phyloP scores from a whole-genome alignment of 2,797 vertebrate genomes.

The Cuniculus paca region DNA sequence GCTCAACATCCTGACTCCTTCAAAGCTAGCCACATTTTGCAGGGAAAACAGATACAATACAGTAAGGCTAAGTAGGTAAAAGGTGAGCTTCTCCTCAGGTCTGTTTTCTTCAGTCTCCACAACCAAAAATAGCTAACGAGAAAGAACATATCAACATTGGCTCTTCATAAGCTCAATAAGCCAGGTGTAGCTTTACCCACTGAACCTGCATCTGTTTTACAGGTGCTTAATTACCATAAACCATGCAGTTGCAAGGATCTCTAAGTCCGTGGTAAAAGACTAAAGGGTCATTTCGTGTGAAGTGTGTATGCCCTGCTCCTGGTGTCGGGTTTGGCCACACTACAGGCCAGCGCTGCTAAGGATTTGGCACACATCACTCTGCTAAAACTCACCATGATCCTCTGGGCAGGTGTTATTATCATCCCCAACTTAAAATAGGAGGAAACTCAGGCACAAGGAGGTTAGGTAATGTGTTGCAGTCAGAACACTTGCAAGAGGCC shows the following conservation, averaged over 20 bases:
- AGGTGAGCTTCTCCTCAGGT: background rate
- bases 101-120: background rate
- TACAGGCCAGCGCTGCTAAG: background rate
- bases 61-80: background rate
- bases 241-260: background rate
- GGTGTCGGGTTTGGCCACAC: background rate
- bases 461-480: background rate
- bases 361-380: background rate
- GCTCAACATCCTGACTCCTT: background rate
- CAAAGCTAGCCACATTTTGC: background rate
- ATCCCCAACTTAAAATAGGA: slow-evolving; percentile 35
- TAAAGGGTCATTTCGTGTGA: background rate
- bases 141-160: background rate
- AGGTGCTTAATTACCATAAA: background rate
- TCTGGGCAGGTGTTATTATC: background rate
- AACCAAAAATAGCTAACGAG: background rate
- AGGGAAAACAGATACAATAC: background rate
- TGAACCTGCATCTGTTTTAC: background rate
- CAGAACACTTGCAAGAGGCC: slow-evolving; percentile 33
- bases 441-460: slow-evolving; percentile 32
- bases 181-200: background rate
- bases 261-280: background rate
- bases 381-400: background rate
- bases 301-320: background rate
- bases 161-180: background rate